Evolutionary conservation across 2,888 invertebrate species (phyloP), one percentile per base, ranked within the genome.

Genomic region (Eutolmus rufibarbis): DNA sequence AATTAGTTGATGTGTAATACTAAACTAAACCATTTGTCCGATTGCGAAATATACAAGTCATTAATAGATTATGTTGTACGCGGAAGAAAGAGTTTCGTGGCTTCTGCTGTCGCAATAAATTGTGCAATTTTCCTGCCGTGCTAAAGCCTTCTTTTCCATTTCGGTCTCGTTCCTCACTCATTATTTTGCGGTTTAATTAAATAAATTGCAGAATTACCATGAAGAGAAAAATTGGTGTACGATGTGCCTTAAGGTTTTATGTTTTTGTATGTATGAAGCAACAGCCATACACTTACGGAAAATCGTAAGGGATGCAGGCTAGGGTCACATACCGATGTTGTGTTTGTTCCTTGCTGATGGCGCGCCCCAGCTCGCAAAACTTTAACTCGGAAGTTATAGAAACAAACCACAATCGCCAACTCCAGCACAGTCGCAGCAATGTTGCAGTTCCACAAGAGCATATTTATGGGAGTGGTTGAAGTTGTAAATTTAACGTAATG

Each of bases 401-500:
- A 82, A 82, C 82, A 82, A 82, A 66, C 82, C 82, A 82, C 82
- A 82, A 82, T 82, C 82, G 34, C 82, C 82, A 14, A 66, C 66
- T 82, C 82, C 66, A 82, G 82, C 82, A 28, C 37, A 56, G 82
- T 82, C 82, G 66, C 37, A 82, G 57, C 82, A 82, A 82, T 82
- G 57, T 82, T 82, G 82, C 82, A 82, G 82, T 82, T 40, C 82
- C 51, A 40, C 28, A 43, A 12, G 28, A 79, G 78, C 40, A 86
- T 87, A 87, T 88, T 88, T 88, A 88, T 86, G 87, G 28, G 56
- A 56, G 40, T 74, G 87, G 85, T 86, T 78, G 43, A 19, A 74
- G 85, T 57, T 79, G 85, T 87, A 88, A 88, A 87, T 88, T 87
- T 77, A 51, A 46, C 79, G 86, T 88, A 88, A 88, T 87, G 88